phyloP scores from a whole-genome alignment of 2,888 invertebrate genomes.

The Drosophila neotestacea region DNA sequence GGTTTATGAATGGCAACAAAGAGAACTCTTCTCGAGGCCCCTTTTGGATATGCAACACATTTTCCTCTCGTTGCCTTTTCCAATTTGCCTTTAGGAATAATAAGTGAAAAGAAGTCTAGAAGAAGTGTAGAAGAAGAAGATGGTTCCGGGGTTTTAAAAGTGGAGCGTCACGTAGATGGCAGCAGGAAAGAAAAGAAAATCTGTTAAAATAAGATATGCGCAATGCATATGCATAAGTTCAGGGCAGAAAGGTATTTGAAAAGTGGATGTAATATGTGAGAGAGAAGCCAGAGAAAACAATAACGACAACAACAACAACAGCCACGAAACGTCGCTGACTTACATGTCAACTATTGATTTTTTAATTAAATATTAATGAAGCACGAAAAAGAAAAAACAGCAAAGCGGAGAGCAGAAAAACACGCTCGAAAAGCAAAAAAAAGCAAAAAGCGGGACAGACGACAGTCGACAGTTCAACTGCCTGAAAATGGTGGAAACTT shows the following conservation, averaged over 20 bases:
- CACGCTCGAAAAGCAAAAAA: slow-evolving; percentile 42
- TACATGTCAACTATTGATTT: slow-evolving; percentile 82
- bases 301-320: slow-evolving; percentile 32
- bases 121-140: slow-evolving; percentile 8
- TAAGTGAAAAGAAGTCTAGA: background rate
- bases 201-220: slow-evolving; percentile 78
- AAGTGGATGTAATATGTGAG: slow-evolving; percentile 31
- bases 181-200: slow-evolving; percentile 54
- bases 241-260: slow-evolving; percentile 53
- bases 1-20: background rate
- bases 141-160: slow-evolving; percentile 43
- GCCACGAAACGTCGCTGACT: slow-evolving; percentile 63
- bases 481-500: slow-evolving; percentile 30
- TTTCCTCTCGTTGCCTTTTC: slow-evolving; percentile 26
- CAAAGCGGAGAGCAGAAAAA: slow-evolving; percentile 41
- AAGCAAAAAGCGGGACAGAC: slow-evolving; percentile 31
- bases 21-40: slow-evolving; percentile 9
- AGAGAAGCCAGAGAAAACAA: slow-evolving; percentile 21
- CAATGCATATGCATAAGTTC: slow-evolving; percentile 74
- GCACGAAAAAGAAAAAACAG: slow-evolving; percentile 56
- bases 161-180: slow-evolving; percentile 70
- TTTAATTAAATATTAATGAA: slow-evolving; percentile 83
- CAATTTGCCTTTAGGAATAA: slow-evolving; percentile 18
- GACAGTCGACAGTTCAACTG: slow-evolving; percentile 53
- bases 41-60: slow-evolving; percentile 52